Evolutionary conservation across 2,797 vertebrate species (phyloP), one percentile per base, ranked within the genome.

Genomic region (Urocyon cinereoargenteus): DNA sequence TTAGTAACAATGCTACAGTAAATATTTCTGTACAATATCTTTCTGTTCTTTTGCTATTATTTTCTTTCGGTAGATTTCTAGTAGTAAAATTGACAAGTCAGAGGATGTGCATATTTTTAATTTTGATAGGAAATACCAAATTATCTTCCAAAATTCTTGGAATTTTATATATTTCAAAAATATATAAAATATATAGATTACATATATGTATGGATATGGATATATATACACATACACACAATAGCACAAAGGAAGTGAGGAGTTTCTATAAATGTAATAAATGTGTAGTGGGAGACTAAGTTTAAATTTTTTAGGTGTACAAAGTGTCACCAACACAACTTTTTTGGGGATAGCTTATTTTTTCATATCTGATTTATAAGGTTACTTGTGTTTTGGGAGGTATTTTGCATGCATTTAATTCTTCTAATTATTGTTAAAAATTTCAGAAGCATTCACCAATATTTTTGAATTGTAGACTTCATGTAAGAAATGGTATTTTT

Each of bases 291-390:
- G 7, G 49, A 78, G 73, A 72, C 45, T 88, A 64, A 81, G 26
- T 36, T 90, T 49, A 75, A n/a, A 49, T 59, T 85, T 92, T 95
- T 93, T 73, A 97, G 31, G 45, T 84, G 28, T 22, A 31, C 21
- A 86, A 70, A 78, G 40, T 86, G 61, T 81, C 73, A 89, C 72
- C 24, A 85, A 62, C 24, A 68, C 11, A 19, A 31, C 22, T 82
- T 93, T 73, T 45, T 49, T 92, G 66, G 49, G n/a, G 68, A 28
- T 31, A 91, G 21, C 75, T 31, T 13, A 72, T 18, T 86, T 85
- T 91, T 75, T 49, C 22, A 62, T 68, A 34, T 81, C 61, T 91
- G 45, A 78, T 85, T 82, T 89, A 24, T 36, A 73, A 19, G 68
- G 28, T 81, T 12, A 81, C 13, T 57, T 66, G 19, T 81, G 12